Base-by-base conservation (phyloP, 2,113 vertebrate genomes). In the Nerophis ophidion region DNA sequence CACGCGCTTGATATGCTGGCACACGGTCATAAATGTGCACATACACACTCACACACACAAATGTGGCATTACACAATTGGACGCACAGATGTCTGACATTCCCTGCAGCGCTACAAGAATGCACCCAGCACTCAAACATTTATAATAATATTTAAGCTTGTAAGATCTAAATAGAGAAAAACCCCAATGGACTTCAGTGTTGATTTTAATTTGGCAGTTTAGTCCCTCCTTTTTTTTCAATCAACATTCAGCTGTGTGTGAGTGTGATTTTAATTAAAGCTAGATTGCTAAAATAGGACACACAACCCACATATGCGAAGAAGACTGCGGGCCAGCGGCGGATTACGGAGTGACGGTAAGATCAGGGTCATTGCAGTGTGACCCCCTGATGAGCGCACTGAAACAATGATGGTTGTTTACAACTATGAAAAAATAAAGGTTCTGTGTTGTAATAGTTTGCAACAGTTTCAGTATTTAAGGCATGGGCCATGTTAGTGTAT, bases 271-370 rank as follows among this genome's bases (percentile, higher is more conserved):
- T 68, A 71, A 75, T 73, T 19, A 60, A 58, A 50, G 42, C 60
- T 56, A 14, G 6, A 46, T 38, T 47, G 7, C n/a, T 36, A 74
- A 76, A 70, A 66, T 56, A 54, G 78, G 61, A 62, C 65, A 57
- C 54, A 49, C 61, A 71, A 71, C 74, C 51, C 45, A 49, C 13
- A 63, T 38, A 52, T 53, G 63, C 45, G 61, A 59, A 48, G 33
- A 60, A 50, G 48, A 16, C 59, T 11, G 38, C 5, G 57, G 68
- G 66, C 71, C 62, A 50, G 56, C 71, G 51, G 11, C 47, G 61
- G 81, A 86, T 84, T 81, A 84, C 40, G 73, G 74, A 63, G 65
- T 65, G 68, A 65, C 67, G 26, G 26, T 26, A 26, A 64, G 80
- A 77, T 76, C 75, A 56, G 72, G 82, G 77, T 82, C 75, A 77